Evolutionary conservation across 1,140 invertebrate species (phyloP).

Genomic region (Hypothenemus hampei): DNA sequence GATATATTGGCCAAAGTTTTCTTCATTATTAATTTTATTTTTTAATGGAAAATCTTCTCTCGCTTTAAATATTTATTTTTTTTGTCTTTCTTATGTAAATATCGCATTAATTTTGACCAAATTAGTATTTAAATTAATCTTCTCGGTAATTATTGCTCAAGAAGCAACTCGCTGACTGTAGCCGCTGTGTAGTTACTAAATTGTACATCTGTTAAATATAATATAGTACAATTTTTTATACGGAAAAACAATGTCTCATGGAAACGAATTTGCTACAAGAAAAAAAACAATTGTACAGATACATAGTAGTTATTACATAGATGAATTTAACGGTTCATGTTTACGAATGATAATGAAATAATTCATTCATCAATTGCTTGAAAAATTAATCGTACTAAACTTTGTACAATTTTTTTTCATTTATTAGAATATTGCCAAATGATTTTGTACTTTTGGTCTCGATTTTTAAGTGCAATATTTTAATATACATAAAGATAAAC

Average conservation of each 20-base stretch:
- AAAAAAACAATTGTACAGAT: no score
- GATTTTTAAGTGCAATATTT: background rate
- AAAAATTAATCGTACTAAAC: no score
- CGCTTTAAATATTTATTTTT: background rate
- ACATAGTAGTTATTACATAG: no score
- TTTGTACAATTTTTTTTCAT: background rate
- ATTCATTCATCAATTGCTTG: constrained; percentile 36
- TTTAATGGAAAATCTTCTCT: background rate
- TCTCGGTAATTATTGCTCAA: no score
- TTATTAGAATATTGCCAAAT: background rate
- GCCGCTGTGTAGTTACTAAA: constrained; percentile 12
- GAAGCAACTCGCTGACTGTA: no score
- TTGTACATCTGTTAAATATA: constrained; percentile 36
- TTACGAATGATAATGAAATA: constrained; percentile 35
- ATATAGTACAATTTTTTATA: constrained; percentile 43
- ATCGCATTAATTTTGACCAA: background rate
- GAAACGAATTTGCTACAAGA: constrained; percentile 28
- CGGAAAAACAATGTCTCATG: constrained; percentile 31
- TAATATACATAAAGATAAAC: no score
- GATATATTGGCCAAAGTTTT: constrained; percentile 12
- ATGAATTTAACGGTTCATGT: no score
- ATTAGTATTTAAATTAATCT: no score
- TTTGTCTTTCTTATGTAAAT: background rate
- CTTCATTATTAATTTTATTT: no score
- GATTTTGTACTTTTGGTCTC: no score